Evolutionary conservation across 2,888 invertebrate species (phyloP).

Genomic region (Polymixis flavicincta): DNA sequence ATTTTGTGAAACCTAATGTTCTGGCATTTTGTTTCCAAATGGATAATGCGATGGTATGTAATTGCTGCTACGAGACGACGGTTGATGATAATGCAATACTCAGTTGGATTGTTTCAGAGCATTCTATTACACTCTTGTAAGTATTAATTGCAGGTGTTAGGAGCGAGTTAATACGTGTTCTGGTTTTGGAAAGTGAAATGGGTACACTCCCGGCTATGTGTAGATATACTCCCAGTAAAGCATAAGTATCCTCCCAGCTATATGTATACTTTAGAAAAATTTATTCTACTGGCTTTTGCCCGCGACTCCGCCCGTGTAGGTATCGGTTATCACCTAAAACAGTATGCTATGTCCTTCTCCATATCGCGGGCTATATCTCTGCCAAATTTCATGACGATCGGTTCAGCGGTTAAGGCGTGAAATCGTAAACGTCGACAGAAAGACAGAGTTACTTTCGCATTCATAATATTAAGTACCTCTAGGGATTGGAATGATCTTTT

Average conservation of each 20-base stretch:
- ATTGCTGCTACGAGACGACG: slow-evolving; percentile 41
- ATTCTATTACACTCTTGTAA: slow-evolving; percentile 34
- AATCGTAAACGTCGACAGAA: too few species aligned
- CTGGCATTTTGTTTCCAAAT: slow-evolving; percentile 65
- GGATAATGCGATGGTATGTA: slow-evolving; percentile 58
- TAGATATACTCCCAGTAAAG: not conserved
- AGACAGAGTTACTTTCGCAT: too few species aligned
- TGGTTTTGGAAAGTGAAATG: slow-evolving; percentile 14
- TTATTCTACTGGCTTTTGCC: too few species aligned
- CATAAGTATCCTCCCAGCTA: not conserved
- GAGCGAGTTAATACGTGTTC: slow-evolving; percentile 12
- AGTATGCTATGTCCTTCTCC: too few species aligned
- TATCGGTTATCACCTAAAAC: too few species aligned
- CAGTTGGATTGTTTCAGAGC: slow-evolving; percentile 38
- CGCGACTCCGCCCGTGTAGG: too few species aligned
- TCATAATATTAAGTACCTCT: too few species aligned
- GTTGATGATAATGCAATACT: slow-evolving; percentile 58
- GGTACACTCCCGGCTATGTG: not conserved
- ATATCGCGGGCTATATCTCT: too few species aligned
- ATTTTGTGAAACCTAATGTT: slow-evolving; percentile 77
- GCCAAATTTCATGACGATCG: too few species aligned
- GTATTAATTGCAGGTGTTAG: slow-evolving; percentile 41
- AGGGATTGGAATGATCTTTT: too few species aligned
- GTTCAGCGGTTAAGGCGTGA: too few species aligned
- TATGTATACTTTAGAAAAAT: too few species aligned